These are phyloP conservation scores for Cynodonichthys magdalenae DNA, from an alignment of 2,797 vertebrate species.

Conservation along the genomic window DNA sequence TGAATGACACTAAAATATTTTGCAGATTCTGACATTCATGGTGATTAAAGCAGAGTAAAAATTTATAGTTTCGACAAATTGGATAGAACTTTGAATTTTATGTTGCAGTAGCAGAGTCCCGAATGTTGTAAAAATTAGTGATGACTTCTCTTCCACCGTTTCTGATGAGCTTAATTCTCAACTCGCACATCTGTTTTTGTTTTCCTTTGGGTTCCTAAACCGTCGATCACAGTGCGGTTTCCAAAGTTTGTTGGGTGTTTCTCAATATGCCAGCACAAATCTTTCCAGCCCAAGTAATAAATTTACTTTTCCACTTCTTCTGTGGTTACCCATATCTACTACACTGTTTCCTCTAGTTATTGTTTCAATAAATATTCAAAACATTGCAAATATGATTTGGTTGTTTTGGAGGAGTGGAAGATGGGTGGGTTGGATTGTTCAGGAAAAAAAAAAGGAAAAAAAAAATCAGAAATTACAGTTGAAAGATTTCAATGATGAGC, in stretches of 20 bases:
- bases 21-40: conserved; percentile 2
- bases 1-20: conserved; percentile 8
- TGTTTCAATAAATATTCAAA: conserved; percentile 56
- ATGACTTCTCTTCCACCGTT: conserved; percentile 61
- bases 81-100: conserved; percentile 30
- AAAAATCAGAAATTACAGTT: conserved; percentile 37
- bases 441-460: neutral
- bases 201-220: conserved; percentile 70
- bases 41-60: neutral
- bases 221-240: conserved; percentile 74
- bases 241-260: conserved; percentile 68
- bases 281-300: conserved; percentile 67
- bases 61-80: conserved; percentile 25
- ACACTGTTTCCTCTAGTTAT: conserved; percentile 55
- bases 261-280: conserved; percentile 63
- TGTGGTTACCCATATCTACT: conserved; percentile 67
- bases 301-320: conserved; percentile 67
- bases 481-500: conserved; percentile 21
- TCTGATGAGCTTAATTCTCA: conserved; percentile 67
- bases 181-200: conserved; percentile 79
- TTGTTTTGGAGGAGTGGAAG: conserved; percentile 6
- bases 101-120: conserved; percentile 46
- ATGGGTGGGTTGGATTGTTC: neutral
- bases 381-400: conserved; percentile 46
- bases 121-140: conserved; percentile 60